These are phyloP conservation scores for Pemphigus obesinymphae DNA, from an alignment of 1,140 invertebrate species.

Conservation along the genomic window DNA sequence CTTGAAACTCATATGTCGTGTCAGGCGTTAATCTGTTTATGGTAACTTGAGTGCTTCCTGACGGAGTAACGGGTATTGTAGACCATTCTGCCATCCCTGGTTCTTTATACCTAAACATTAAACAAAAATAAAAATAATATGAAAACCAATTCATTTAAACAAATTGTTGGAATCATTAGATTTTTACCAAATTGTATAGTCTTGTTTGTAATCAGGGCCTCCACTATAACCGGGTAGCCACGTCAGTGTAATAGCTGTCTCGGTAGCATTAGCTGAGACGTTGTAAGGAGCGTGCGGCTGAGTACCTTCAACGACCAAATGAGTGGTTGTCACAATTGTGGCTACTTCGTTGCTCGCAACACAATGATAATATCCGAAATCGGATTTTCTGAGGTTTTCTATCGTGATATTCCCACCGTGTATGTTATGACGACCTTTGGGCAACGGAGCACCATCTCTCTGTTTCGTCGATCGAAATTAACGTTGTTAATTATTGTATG, in stretches of 20 bases:
- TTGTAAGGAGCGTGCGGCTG: constrained; percentile 95
- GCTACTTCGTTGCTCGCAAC: constrained; percentile 91
- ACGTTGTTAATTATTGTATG: too few species aligned
- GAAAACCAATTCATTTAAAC: not conserved
- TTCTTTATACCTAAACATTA: constrained; percentile 74
- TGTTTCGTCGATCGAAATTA: not conserved
- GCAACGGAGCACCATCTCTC: constrained; percentile 73
- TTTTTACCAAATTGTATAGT: constrained; percentile 81
- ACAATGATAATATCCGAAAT: constrained; percentile 94
- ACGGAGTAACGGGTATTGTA: constrained; percentile 85
- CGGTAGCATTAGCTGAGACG: constrained; percentile 76
- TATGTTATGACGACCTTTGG: constrained; percentile 70
- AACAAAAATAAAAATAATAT: not conserved
- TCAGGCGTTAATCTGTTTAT: constrained; percentile 85
- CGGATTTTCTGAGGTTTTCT: constrained; percentile 74
- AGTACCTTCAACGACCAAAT: constrained; percentile 89
- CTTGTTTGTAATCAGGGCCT: constrained; percentile 87
- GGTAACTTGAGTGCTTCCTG: constrained; percentile 81
- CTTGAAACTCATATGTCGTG: constrained; percentile 93
- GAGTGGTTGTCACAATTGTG: constrained; percentile 81
- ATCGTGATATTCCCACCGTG: constrained; percentile 88
- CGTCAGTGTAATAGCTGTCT: constrained; percentile 80
- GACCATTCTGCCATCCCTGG: constrained; percentile 79
- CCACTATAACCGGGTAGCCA: constrained; percentile 95
- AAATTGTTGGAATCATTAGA: constrained; percentile 21